These are phyloP conservation scores for Anoura caudifer DNA, from an alignment of 2,113 vertebrate genomes.

Conservation along the genomic window DNA sequence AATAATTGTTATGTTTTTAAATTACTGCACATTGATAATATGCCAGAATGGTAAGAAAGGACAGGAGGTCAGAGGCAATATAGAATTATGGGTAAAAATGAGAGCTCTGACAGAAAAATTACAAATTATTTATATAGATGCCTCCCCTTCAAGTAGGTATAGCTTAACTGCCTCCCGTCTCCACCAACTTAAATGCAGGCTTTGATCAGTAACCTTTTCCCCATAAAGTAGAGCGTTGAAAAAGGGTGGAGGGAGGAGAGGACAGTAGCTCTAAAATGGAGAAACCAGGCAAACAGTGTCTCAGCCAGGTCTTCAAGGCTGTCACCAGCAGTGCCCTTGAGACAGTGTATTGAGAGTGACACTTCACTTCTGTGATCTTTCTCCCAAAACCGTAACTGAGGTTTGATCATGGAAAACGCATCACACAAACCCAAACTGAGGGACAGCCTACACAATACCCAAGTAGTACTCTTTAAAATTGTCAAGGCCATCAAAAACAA, in stretches of 20 bases:
- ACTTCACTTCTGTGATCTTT: neutral
- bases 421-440: neutral
- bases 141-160: neutral
- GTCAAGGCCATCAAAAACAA: neutral
- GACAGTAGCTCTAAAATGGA: neutral
- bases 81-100: neutral
- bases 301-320: neutral
- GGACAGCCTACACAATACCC: neutral
- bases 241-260: neutral
- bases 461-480: neutral
- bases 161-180: neutral
- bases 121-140: neutral
- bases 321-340: too few species aligned
- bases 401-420: neutral
- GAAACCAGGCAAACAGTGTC: neutral
- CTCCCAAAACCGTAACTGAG: neutral
- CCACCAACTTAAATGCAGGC: neutral
- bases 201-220: neutral
- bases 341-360: neutral
- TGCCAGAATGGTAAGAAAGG: neutral
- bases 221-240: neutral
- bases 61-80: neutral
- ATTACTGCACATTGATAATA: neutral
- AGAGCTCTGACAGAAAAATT: neutral
- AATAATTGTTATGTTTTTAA: slow-evolving; percentile 29